Conservation (phyloP, 1,140 invertebrate genomes). For the Oscheius sp. region DNA sequence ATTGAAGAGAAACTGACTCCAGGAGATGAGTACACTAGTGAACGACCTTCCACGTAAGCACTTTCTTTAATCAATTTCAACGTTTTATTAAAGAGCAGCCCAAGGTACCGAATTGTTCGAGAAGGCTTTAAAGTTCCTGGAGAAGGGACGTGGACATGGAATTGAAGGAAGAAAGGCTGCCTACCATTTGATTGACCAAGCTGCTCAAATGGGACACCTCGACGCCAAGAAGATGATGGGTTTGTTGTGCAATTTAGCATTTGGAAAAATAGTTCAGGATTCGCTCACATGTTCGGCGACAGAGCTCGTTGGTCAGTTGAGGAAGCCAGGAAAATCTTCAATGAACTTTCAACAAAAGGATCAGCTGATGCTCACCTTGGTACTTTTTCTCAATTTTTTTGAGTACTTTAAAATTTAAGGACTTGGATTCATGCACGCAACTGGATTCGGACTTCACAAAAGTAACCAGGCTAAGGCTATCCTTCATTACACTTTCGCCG, state of each 20-base stretch:
- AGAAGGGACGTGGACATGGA: conserved; percentile 26
- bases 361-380: conserved; percentile 65
- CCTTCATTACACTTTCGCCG: conserved; percentile 84
- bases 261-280: conserved; percentile 68
- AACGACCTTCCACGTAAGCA: not conserved
- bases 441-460: conserved; percentile 68
- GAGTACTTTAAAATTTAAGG: not conserved
- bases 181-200: conserved; percentile 25
- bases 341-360: conserved; percentile 74
- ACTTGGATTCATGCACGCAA: conserved; percentile 81
- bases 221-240: conserved; percentile 31
- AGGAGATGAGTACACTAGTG: conserved; percentile 11
- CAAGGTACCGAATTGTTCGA: conserved; percentile 21
- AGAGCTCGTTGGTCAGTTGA: conserved; percentile 73
- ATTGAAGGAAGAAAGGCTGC: conserved; percentile 29
- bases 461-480: conserved; percentile 68
- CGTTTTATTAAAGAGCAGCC: not conserved
- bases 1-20: not conserved
- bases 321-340: conserved; percentile 75
- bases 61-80: not conserved
- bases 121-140: conserved; percentile 17
- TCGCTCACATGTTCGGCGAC: conserved; percentile 79
- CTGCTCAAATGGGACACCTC: conserved; percentile 15
- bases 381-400: not conserved
- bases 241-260: conserved; percentile 1